Percentiles rank a stretch among this genome's conserved stretches.
phyloP scores from a whole-genome alignment of 92 coral and sea anemone genomes.

The Isaurus tuberculatus region DNA sequence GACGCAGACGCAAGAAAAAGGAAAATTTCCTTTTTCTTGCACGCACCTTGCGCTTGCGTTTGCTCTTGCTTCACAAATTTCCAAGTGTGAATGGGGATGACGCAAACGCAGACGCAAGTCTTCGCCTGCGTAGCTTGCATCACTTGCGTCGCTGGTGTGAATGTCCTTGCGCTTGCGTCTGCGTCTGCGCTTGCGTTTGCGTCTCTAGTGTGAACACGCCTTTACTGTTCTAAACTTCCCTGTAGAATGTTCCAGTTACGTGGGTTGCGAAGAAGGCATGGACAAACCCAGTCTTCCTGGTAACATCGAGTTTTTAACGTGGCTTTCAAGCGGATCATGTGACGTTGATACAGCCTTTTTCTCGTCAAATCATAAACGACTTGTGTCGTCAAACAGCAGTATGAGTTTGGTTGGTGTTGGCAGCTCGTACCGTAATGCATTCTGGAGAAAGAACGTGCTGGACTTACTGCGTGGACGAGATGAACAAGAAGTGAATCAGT shows the following conservation, averaged over 20 bases:
- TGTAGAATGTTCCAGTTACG: slow-evolving; percentile 12
- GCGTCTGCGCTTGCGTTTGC: too few relatives aligned
- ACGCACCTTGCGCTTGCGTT: too few relatives aligned
- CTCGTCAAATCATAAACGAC: slow-evolving; percentile 72
- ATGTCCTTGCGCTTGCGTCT: too few relatives aligned
- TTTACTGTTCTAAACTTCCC: neutral
- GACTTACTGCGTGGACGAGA: slow-evolving; percentile 79
- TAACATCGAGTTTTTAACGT: slow-evolving; percentile 83
- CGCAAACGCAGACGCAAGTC: too few relatives aligned
- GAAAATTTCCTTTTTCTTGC: too few relatives aligned
- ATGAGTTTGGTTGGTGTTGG: slow-evolving; percentile 74
- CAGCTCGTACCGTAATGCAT: slow-evolving; percentile 64
- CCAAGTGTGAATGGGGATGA: too few relatives aligned
- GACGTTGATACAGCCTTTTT: slow-evolving; percentile 80
- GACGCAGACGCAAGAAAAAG: too few relatives aligned
- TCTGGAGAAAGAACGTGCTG: slow-evolving; percentile 83
- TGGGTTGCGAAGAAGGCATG: neutral
- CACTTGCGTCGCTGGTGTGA: too few relatives aligned
- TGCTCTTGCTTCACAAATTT: too few relatives aligned
- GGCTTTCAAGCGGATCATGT: slow-evolving; percentile 94
- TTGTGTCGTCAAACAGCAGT: slow-evolving; percentile 75
- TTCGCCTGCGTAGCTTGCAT: too few relatives aligned
- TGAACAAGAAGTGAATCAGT: slow-evolving; percentile 44
- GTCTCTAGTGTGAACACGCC: too few relatives aligned
- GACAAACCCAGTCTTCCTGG: slow-evolving; percentile 60